phyloP scores from a whole-genome alignment of 2,888 invertebrate species.

The Tineola bisselliella region DNA sequence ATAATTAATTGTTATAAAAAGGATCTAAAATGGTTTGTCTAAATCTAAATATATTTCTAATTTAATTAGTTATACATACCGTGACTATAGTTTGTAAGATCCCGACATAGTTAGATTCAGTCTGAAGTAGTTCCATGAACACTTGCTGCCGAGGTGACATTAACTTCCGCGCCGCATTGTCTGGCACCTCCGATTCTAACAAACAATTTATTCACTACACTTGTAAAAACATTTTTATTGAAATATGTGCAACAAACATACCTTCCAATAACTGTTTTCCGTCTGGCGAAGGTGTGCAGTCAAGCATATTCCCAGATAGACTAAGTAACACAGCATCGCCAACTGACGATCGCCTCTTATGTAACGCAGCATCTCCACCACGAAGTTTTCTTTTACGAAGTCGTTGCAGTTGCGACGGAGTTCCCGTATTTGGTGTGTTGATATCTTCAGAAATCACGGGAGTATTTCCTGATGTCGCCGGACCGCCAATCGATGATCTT shows the following conservation, averaged over 20 bases:
- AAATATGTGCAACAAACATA: constrained; percentile 18
- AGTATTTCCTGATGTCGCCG: constrained; percentile 21
- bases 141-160: constrained; percentile 83
- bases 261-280: constrained; percentile 68
- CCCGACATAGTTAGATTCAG: constrained; percentile 97
- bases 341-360: constrained; percentile 86
- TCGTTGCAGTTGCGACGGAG: constrained; percentile 52
- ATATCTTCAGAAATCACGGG: constrained; percentile 18
- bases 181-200: constrained; percentile 64
- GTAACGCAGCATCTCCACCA: constrained; percentile 64
- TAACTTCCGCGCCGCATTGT: constrained; percentile 73
- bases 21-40: too few species aligned
- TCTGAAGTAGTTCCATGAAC: constrained; percentile 92
- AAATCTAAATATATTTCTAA: too few species aligned
- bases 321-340: constrained; percentile 87
- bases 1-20: neutral
- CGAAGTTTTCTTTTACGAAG: constrained; percentile 84
- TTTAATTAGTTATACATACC: constrained; percentile 63
- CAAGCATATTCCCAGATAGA: constrained; percentile 88
- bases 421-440: constrained; percentile 24
- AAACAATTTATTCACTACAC: neutral
- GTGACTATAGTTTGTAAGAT: constrained; percentile 93
- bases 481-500: constrained; percentile 52
- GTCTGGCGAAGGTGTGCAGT: constrained; percentile 86
- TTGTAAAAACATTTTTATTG: neutral